Percentiles rank a stretch among this genome's conserved stretches.
phyloP scores from a whole-genome alignment of 2,888 invertebrate genomes.

The Epirrhoe alternata region DNA sequence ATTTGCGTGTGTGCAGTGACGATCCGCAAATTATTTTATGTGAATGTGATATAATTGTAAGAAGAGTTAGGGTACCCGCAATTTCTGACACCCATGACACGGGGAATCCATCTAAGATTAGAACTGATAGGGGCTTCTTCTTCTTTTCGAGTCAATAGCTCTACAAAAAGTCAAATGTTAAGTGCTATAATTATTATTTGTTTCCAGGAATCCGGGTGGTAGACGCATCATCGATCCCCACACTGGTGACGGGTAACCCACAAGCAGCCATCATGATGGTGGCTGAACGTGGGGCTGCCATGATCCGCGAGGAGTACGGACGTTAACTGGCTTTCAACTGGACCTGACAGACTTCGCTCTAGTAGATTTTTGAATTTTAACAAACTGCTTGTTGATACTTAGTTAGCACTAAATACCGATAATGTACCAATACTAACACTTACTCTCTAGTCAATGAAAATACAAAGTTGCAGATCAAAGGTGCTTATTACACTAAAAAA shows the following conservation, averaged over 20 bases:
- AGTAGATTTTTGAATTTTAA: not conserved
- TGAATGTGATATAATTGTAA: no score
- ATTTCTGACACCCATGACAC: no score
- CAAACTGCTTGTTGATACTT: no score
- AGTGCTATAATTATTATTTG: not conserved
- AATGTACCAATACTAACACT: no score
- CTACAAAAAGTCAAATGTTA: no score
- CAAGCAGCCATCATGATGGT: conserved; percentile 84
- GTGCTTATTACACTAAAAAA: not conserved
- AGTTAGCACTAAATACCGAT: no score
- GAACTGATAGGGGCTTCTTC: no score
- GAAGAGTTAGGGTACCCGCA: no score
- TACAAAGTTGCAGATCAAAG: not conserved
- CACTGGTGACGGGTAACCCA: conserved; percentile 77
- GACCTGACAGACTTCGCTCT: conserved; percentile 1
- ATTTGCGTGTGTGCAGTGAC: no score
- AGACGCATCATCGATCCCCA: conserved; percentile 85
- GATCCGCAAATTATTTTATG: no score
- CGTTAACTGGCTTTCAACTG: conserved; percentile 11
- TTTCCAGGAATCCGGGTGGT: conserved; percentile 75
- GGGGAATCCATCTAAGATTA: no score
- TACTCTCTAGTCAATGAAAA: conserved; percentile 1
- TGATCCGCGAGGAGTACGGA: conserved; percentile 53
- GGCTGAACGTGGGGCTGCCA: conserved; percentile 77
- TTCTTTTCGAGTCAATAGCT: no score